Percentiles rank a stretch among this genome's conserved stretches.
Evolutionary conservation across 2,113 vertebrate species (phyloP).

Genomic region (Theristicus caerulescens): DNA sequence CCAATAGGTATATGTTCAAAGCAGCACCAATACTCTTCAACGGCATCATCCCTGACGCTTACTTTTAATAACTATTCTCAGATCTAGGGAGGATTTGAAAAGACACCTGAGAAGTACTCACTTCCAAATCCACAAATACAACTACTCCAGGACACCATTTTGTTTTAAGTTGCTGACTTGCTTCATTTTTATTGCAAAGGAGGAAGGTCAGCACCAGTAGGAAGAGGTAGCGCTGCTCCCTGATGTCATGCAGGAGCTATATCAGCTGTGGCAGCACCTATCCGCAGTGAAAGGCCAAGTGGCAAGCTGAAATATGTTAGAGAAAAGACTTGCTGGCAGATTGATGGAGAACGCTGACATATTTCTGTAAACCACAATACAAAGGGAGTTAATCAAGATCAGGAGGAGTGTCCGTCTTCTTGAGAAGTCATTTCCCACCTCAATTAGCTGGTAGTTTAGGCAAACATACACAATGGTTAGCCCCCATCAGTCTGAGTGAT

Average conservation of each 20-base stretch:
- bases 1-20: not conserved
- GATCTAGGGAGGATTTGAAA: not conserved
- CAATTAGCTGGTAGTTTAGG: constrained; percentile 60
- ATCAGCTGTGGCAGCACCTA: constrained; percentile 53
- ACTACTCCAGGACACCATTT: not conserved
- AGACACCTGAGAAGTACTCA: not conserved
- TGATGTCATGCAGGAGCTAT: not conserved
- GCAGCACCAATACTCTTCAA: not conserved
- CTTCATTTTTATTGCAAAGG: not conserved
- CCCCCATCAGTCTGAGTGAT: not conserved
- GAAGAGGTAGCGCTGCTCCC: not conserved
- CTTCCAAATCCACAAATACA: not conserved
- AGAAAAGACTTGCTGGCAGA: constrained; percentile 65
- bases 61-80: not conserved
- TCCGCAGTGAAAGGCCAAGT: constrained; percentile 58
- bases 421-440: constrained; percentile 49
- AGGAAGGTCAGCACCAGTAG: not conserved
- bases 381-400: constrained; percentile 65
- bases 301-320: constrained; percentile 55
- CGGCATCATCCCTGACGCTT: not conserved
- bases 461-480: constrained; percentile 12
- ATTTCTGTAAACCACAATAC: constrained; percentile 58
- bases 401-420: constrained; percentile 1
- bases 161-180: not conserved
- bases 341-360: constrained; percentile 64